These are phyloP conservation scores for Promerops cafer DNA, from an alignment of 2,113 vertebrate species.

Conservation along the genomic window DNA sequence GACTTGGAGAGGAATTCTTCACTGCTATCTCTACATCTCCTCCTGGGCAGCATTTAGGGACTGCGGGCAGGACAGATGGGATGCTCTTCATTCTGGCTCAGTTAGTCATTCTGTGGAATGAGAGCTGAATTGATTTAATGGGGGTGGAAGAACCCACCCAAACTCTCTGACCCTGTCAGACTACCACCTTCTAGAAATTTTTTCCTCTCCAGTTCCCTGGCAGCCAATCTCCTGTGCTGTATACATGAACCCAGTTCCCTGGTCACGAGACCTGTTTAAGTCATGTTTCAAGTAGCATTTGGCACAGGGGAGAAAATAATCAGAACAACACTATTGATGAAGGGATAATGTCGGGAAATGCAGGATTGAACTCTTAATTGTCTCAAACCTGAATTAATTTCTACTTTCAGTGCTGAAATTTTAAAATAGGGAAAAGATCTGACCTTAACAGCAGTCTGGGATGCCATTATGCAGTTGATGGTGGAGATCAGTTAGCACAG, in stretches of 20 bases:
- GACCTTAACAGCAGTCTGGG: neutral
- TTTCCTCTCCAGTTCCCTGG: neutral
- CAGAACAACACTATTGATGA: neutral
- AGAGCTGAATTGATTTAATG: neutral
- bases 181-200: neutral
- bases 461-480: neutral
- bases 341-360: neutral
- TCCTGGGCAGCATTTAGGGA: neutral
- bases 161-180: neutral
- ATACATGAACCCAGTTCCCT: neutral
- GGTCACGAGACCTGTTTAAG: neutral
- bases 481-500: neutral
- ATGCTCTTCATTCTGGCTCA: neutral
- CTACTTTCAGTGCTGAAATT: neutral
- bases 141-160: neutral
- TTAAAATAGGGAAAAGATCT: neutral
- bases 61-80: neutral
- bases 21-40: neutral
- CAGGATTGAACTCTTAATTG: neutral
- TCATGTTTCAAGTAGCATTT: neutral
- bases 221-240: neutral
- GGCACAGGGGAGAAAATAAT: neutral
- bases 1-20: neutral
- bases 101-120: neutral
- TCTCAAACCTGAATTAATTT: conserved; percentile 31